Conservation (phyloP, 2,797 vertebrate species). For the Momotus momota region DNA sequence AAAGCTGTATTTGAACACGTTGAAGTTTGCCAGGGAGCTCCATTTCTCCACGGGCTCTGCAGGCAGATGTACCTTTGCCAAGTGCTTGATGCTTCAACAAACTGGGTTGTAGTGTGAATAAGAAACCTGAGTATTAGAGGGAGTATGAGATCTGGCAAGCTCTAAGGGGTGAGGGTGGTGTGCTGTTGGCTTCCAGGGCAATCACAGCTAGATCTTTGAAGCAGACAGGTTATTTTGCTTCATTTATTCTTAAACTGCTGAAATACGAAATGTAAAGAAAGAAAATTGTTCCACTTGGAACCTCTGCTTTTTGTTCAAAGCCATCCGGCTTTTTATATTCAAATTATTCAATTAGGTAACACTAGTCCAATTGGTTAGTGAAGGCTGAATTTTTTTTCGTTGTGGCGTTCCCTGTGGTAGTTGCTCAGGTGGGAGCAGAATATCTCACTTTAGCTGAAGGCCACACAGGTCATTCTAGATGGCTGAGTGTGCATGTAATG, state of each 20-base stretch:
- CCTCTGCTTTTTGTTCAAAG: not conserved
- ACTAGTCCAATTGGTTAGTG: not conserved
- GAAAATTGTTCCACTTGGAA: not conserved
- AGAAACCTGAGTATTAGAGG: not conserved
- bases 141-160: not conserved
- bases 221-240: not conserved
- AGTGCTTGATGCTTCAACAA: not conserved
- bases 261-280: not conserved
- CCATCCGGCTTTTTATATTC: not conserved
- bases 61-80: not conserved
- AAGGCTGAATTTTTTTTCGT: not conserved
- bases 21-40: not conserved
- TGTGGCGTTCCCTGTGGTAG: not conserved
- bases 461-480: not conserved
- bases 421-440: not conserved
- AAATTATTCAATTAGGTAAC: not conserved
- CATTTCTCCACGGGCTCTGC: not conserved
- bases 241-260: not conserved
- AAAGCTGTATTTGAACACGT: not conserved
- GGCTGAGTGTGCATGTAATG: not conserved
- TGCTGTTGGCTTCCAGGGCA: not conserved
- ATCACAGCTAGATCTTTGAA: not conserved
- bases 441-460: not conserved
- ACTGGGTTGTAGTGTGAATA: not conserved
- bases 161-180: not conserved